Evolutionary conservation across 1,140 invertebrate genomes (phyloP).

Genomic region (Orius insidiosus): DNA sequence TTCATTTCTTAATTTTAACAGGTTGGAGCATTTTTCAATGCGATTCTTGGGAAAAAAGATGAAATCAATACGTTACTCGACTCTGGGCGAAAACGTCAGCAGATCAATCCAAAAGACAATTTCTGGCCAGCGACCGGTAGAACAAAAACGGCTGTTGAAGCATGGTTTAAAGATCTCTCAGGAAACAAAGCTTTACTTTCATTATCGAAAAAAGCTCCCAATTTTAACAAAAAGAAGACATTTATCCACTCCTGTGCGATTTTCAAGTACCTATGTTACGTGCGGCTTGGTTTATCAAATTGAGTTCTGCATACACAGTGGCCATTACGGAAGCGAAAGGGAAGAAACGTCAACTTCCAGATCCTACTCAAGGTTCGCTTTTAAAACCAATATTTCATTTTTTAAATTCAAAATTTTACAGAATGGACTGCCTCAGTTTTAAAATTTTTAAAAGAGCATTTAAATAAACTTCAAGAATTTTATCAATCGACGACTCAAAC

Average conservation of each 20-base stretch:
- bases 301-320: slow-evolving; percentile 85
- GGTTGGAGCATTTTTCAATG: slow-evolving; percentile 81
- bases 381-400: background rate
- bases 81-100: slow-evolving; percentile 74
- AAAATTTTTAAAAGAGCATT: slow-evolving; percentile 80
- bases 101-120: slow-evolving; percentile 87
- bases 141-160: slow-evolving; percentile 71
- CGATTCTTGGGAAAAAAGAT: slow-evolving; percentile 75
- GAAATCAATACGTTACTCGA: slow-evolving; percentile 85
- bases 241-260: slow-evolving; percentile 83
- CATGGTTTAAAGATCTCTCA: slow-evolving; percentile 91
- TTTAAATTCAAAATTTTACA: slow-evolving; percentile 29
- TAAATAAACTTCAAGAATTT: slow-evolving; percentile 72
- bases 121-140: slow-evolving; percentile 83
- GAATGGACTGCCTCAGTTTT: slow-evolving; percentile 87
- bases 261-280: slow-evolving; percentile 85
- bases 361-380: slow-evolving; percentile 69
- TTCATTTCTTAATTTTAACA: slow-evolving; percentile 23
- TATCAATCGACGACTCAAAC: slow-evolving; percentile 36
- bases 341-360: slow-evolving; percentile 78
- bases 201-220: slow-evolving; percentile 83
- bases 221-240: slow-evolving; percentile 95
- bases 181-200: slow-evolving; percentile 75
- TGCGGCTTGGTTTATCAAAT: slow-evolving; percentile 93
- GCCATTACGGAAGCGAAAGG: slow-evolving; percentile 88